A percentile compares a stretch with the other conserved stretches of the same genome.
phyloP scores from a whole-genome alignment of 1,140 invertebrate species.

The Papilio xuthus region DNA sequence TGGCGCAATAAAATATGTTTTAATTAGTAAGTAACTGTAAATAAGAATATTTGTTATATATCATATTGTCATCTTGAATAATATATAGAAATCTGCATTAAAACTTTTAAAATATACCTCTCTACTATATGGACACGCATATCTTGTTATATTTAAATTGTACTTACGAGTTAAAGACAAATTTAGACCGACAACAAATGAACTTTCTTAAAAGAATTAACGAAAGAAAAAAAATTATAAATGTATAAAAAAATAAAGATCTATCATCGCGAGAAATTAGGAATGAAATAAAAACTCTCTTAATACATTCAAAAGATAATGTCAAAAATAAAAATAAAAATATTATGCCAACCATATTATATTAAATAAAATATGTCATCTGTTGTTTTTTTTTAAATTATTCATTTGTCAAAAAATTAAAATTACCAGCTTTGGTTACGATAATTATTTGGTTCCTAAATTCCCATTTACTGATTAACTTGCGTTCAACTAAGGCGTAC shows the following conservation, averaged over 20 bases:
- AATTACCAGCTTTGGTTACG: conserved; percentile 65
- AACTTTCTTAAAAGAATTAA: conserved; percentile 56
- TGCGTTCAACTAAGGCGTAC: neutral
- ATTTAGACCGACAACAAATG: conserved; percentile 73
- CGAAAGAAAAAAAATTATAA: conserved; percentile 65
- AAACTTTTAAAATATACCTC: conserved; percentile 76
- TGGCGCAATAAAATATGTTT: conserved; percentile 55
- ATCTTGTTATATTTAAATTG: conserved; percentile 70
- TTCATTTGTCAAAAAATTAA: conserved; percentile 47
- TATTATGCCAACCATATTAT: conserved; percentile 39
- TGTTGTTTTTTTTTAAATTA: conserved; percentile 4
- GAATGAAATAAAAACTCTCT: conserved; percentile 65
- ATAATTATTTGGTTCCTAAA: conserved; percentile 47
- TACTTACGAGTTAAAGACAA: conserved; percentile 72
- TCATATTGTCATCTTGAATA: conserved; percentile 77
- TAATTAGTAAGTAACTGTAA: conserved; percentile 68
- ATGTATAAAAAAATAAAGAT: conserved; percentile 80
- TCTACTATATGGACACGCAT: conserved; percentile 77
- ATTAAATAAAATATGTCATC: conserved; percentile 41
- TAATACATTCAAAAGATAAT: conserved; percentile 46
- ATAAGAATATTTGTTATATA: conserved; percentile 64
- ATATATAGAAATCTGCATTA: conserved; percentile 79
- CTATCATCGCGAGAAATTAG: conserved; percentile 73
- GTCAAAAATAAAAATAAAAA: conserved; percentile 48
- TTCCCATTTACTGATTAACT: conserved; percentile 13